A percentile compares a stretch with the other conserved stretches of the same genome.
These are phyloP conservation scores for Pyrocephalus nanus DNA, from an alignment of 2,797 vertebrate species.

Conservation along the genomic window DNA sequence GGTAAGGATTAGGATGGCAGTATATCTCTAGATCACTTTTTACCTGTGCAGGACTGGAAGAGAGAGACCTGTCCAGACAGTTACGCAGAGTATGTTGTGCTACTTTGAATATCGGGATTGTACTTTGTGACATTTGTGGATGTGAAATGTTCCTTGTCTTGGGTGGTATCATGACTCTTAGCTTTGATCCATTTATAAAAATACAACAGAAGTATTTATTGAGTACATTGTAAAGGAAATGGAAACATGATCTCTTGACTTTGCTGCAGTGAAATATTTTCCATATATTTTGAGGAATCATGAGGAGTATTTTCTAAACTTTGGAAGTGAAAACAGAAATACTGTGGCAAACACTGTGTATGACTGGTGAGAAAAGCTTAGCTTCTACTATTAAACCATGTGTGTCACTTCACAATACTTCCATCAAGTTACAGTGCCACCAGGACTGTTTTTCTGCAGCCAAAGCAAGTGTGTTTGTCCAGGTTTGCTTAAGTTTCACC, in stretches of 20 bases:
- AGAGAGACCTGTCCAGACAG: not conserved
- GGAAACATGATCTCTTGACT: conserved; percentile 20
- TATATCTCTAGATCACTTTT: not conserved
- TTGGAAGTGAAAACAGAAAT: not conserved
- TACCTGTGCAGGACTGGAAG: not conserved
- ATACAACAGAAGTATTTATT: conserved; percentile 27
- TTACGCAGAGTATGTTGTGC: not conserved
- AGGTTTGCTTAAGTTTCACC: not conserved
- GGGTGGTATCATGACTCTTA: not conserved
- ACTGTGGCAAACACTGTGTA: not conserved
- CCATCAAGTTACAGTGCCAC: not conserved
- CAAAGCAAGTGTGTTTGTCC: not conserved
- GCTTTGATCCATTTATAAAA: conserved; percentile 37
- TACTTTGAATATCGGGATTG: not conserved
- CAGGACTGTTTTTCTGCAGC: not conserved
- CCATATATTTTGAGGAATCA: not conserved
- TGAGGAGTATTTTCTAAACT: not conserved
- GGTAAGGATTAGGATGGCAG: not conserved
- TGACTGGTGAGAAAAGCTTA: not conserved
- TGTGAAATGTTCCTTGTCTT: conserved; percentile 8
- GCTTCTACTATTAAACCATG: not conserved
- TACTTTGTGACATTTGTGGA: not conserved
- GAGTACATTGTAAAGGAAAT: conserved; percentile 15
- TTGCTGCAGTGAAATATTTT: conserved; percentile 45
- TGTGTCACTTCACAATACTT: not conserved